Conservation (phyloP, 2,797 vertebrate genomes). For the Mormyrops attenuatus region DNA sequence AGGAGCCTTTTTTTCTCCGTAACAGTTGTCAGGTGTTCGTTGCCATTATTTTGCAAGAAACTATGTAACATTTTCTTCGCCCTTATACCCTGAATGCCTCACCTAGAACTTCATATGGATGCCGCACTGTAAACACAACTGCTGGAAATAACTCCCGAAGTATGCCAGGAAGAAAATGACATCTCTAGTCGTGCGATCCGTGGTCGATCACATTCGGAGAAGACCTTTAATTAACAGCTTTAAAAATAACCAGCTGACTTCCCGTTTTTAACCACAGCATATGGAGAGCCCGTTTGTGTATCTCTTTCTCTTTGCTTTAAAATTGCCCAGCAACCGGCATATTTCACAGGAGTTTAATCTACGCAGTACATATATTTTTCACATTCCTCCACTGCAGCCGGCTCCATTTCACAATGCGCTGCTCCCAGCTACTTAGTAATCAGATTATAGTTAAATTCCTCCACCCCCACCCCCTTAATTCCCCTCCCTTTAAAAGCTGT, state of each 20-base stretch:
- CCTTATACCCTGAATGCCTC: background rate
- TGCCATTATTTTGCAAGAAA: background rate
- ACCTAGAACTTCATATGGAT: background rate
- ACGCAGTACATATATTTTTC: slow-evolving; percentile 21
- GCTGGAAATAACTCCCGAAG: background rate
- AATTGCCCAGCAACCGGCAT: slow-evolving; percentile 18
- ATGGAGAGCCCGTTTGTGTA: background rate
- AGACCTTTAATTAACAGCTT: slow-evolving; percentile 24
- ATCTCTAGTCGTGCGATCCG: slow-evolving; percentile 10
- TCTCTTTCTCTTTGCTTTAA: background rate
- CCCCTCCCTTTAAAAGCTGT: slow-evolving; percentile 31
- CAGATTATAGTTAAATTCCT: slow-evolving; percentile 38
- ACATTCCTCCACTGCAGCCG: slow-evolving; percentile 28
- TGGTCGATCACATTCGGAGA: background rate
- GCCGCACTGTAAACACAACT: background rate
- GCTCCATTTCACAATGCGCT: slow-evolving; percentile 31
- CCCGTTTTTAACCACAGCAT: slow-evolving; percentile 8
- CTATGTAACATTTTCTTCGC: background rate
- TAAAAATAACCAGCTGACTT: slow-evolving; percentile 21
- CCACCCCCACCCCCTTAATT: slow-evolving; percentile 27
- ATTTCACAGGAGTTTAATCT: slow-evolving; percentile 25
- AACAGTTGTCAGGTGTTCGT: background rate
- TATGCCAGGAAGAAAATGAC: slow-evolving; percentile 14
- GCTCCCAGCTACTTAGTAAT: slow-evolving; percentile 39
- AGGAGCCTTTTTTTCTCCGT: background rate